Evolutionary conservation across 2,113 vertebrate genomes (phyloP).

Genomic region (Nothocercus nigrocapillus): DNA sequence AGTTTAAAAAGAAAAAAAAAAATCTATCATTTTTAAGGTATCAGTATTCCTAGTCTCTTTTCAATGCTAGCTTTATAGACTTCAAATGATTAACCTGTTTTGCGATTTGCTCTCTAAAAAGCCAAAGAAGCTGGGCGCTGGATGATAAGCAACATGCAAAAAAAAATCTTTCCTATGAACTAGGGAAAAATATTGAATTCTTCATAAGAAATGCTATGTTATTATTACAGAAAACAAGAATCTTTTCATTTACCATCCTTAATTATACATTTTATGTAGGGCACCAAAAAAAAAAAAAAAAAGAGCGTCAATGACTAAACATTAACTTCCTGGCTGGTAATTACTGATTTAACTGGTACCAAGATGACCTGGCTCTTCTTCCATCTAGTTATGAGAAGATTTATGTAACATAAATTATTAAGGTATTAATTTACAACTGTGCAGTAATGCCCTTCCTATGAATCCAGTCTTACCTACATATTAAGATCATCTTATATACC

Average conservation of each 20-base stretch:
- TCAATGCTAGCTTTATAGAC: not conserved
- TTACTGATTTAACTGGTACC: slow-evolving; percentile 45
- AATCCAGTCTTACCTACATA: not conserved
- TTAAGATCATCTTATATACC: not conserved
- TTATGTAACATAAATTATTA: slow-evolving; percentile 55
- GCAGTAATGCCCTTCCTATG: not conserved
- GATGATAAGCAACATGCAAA: not conserved
- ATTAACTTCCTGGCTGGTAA: slow-evolving; percentile 48
- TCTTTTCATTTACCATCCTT: slow-evolving; percentile 28
- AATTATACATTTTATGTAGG: slow-evolving; percentile 48
- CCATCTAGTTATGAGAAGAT: slow-evolving; percentile 52
- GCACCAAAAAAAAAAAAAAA: slow-evolving; percentile 23
- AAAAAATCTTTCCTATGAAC: not conserved
- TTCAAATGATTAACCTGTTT: not conserved
- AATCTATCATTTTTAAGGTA: not conserved
- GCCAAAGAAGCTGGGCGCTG: not conserved
- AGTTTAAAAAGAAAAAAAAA: not conserved
- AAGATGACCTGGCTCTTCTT: slow-evolving; percentile 30
- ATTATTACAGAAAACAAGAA: slow-evolving; percentile 11
- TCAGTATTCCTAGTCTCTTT: not conserved
- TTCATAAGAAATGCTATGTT: slow-evolving; percentile 23
- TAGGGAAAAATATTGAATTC: not conserved
- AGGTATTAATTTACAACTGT: slow-evolving; percentile 59
- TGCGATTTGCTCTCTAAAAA: not conserved
- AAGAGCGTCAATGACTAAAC: slow-evolving; percentile 53